phyloP scores from a whole-genome alignment of 2,113 vertebrate species.

The Ia io region DNA sequence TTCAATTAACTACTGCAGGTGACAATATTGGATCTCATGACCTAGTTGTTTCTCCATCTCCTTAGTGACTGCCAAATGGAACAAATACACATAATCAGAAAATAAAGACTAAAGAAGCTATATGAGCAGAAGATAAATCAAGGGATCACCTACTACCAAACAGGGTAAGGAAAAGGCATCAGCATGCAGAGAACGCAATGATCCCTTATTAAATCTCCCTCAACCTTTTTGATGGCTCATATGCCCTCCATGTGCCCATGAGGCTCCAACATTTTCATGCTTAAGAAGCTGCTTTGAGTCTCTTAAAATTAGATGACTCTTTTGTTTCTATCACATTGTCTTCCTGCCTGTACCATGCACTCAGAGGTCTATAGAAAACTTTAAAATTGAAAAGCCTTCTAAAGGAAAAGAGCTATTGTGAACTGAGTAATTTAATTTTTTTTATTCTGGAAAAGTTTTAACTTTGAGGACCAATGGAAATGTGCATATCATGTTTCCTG shows the following conservation, averaged over 20 bases:
- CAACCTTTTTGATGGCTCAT: background rate
- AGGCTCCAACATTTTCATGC: background rate
- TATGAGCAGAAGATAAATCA: background rate
- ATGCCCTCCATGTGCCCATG: background rate
- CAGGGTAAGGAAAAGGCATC: background rate
- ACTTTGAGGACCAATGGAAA: conserved; percentile 46
- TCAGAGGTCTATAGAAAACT: background rate
- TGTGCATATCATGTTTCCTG: background rate
- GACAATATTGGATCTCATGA: conserved; percentile 42
- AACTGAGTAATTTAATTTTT: conserved; percentile 35
- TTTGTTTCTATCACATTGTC: background rate
- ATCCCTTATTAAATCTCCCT: background rate
- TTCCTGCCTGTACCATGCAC: background rate
- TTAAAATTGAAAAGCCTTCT: conserved; percentile 46
- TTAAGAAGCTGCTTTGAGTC: background rate
- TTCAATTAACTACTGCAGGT: conserved; percentile 69
- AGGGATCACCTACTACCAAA: conserved; percentile 27
- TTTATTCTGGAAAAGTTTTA: conserved; percentile 51
- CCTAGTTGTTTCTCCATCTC: conserved; percentile 3
- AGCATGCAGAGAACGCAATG: background rate
- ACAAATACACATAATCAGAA: conserved; percentile 29
- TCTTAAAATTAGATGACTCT: background rate
- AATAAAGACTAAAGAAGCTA: background rate
- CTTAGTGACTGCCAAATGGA: conserved; percentile 27
- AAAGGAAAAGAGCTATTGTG: background rate